Conservation (phyloP, 2,888 invertebrate genomes). For the Lasioglossum oenotherae region DNA sequence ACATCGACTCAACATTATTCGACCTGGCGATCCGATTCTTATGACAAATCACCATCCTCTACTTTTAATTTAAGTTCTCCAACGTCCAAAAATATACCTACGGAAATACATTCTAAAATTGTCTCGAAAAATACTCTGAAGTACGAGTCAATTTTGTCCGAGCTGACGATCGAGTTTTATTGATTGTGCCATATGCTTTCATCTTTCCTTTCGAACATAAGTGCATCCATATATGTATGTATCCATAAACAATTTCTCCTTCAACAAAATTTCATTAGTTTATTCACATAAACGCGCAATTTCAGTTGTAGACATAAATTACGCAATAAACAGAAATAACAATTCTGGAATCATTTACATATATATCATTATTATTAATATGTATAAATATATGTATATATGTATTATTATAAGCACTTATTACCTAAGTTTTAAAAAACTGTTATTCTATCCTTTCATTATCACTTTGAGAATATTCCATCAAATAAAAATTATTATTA, state of each 20-base stretch:
- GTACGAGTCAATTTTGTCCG: too few species aligned
- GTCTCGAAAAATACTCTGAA: too few species aligned
- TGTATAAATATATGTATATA: neutral
- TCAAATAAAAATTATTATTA: conserved; percentile 23
- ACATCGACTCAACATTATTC: too few species aligned
- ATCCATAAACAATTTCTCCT: neutral
- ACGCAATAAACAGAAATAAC: neutral
- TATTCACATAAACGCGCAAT: neutral
- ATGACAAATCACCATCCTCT: too few species aligned
- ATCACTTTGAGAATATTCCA: conserved; percentile 4
- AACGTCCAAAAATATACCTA: too few species aligned
- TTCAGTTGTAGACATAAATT: neutral
- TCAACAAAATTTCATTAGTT: neutral
- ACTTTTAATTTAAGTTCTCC: too few species aligned
- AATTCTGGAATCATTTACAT: neutral
- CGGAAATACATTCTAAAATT: too few species aligned
- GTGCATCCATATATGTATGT: neutral
- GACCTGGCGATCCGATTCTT: too few species aligned
- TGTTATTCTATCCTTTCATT: neutral
- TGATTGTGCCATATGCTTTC: too few species aligned
- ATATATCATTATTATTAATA: neutral
- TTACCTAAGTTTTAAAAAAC: neutral
- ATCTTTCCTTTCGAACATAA: too few species aligned
- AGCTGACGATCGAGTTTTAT: too few species aligned
- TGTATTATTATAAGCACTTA: neutral